Evolutionary conservation across 2,113 vertebrate genomes (phyloP).

Genomic region (Gambusia affinis): DNA sequence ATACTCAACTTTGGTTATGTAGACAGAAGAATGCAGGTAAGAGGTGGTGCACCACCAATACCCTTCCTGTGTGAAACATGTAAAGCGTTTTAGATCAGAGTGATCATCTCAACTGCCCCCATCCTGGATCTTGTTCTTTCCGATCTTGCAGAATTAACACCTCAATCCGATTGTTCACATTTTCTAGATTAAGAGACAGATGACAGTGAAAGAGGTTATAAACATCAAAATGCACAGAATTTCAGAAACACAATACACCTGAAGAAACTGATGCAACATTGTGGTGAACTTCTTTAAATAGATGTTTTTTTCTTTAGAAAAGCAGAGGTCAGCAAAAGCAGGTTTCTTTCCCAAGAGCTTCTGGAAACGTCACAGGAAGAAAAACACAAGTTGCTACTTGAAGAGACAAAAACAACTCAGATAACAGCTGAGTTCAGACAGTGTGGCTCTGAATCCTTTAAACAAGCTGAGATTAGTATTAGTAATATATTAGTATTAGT

Average conservation of each 20-base stretch:
- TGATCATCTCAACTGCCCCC: no score
- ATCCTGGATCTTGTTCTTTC: background rate
- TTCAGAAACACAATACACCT: no score
- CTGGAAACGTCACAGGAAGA: background rate
- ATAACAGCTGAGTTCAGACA: background rate
- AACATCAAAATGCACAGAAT: background rate
- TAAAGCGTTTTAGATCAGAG: no score
- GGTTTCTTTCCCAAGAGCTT: background rate
- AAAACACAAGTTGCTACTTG: background rate
- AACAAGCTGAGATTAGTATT: background rate
- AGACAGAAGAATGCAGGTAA: no score
- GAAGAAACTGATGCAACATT: background rate
- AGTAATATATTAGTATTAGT: no score
- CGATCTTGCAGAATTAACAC: background rate
- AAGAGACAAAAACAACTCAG: background rate
- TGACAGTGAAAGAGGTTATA: background rate
- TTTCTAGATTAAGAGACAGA: background rate
- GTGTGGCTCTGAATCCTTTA: background rate
- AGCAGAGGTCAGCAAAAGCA: background rate
- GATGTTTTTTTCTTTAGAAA: background rate
- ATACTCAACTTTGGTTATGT: no score
- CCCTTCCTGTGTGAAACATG: no score
- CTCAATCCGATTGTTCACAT: background rate
- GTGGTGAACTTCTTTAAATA: background rate
- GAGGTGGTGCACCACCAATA: no score